A percentile compares a stretch with the other conserved stretches of the same genome.
phyloP scores from a whole-genome alignment of 2,888 invertebrate species.

The Nephrocerus scutellatus region DNA sequence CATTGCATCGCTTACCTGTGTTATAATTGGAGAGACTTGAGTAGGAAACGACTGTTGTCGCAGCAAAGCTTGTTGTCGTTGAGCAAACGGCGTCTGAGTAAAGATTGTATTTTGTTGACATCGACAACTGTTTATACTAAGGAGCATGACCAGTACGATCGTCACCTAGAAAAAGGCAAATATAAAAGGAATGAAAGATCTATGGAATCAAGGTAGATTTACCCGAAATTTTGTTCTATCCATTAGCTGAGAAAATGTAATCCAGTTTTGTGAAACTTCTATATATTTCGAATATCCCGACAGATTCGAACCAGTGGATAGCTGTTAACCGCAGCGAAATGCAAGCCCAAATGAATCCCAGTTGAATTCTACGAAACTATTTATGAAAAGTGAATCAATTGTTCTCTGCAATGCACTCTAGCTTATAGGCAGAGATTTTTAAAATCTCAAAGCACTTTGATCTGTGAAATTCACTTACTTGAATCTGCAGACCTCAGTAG shows the following conservation, averaged over 20 bases:
- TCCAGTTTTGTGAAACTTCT: not conserved
- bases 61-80: slow-evolving; percentile 26
- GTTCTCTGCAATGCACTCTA: too few relatives aligned
- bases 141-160: slow-evolving; percentile 16
- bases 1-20: slow-evolving; percentile 31
- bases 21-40: slow-evolving; percentile 28
- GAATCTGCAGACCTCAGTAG: too few relatives aligned
- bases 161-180: slow-evolving; percentile 12
- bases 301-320: too few relatives aligned
- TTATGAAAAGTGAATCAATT: too few relatives aligned
- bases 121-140: slow-evolving; percentile 24
- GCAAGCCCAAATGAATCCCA: too few relatives aligned
- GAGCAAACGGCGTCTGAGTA: slow-evolving; percentile 37
- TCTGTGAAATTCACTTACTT: too few relatives aligned
- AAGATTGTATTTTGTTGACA: slow-evolving; percentile 31
- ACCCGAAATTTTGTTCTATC: slow-evolving; percentile 27
- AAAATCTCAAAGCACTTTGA: too few relatives aligned
- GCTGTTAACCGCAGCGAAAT: too few relatives aligned
- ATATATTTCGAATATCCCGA: too few relatives aligned
- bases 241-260: too few relatives aligned
- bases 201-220: slow-evolving; percentile 13
- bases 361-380: too few relatives aligned
- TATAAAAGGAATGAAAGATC: not conserved
- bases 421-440: too few relatives aligned
- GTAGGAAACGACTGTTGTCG: slow-evolving; percentile 25